phyloP scores from a whole-genome alignment of 1,140 invertebrate species.

The Habropoda laboriosa region DNA sequence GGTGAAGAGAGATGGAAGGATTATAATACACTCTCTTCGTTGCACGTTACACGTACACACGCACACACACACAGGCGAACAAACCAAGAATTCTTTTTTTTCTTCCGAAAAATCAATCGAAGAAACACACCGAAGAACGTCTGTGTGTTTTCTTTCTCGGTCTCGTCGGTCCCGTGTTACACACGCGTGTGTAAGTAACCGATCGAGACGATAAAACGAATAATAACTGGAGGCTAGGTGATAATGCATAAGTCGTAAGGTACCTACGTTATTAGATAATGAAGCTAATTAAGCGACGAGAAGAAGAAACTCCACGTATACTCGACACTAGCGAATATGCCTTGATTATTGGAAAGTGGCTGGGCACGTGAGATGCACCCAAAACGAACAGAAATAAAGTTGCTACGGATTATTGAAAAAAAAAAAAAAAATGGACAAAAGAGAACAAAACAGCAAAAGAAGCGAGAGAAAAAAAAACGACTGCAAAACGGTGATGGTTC shows the following conservation, averaged over 20 bases:
- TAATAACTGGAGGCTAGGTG: conserved; percentile 66
- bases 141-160: not conserved
- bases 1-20: too few species aligned
- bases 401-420: conserved; percentile 67
- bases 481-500: conserved; percentile 51
- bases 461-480: conserved; percentile 48
- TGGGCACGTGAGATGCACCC: conserved; percentile 74
- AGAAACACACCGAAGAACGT: too few species aligned
- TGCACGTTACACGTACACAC: not conserved
- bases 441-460: conserved; percentile 9
- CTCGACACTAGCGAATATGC: conserved; percentile 74
- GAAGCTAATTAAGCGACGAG: conserved; percentile 71
- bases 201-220: too few species aligned
- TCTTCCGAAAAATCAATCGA: not conserved
- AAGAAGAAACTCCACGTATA: conserved; percentile 68
- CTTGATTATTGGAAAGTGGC: conserved; percentile 74
- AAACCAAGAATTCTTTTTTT: not conserved
- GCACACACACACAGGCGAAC: not conserved
- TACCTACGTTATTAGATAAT: conserved; percentile 71
- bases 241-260: conserved; percentile 70
- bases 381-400: conserved; percentile 79
- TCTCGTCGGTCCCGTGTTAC: not conserved
- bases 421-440: conserved; percentile 15
- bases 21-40: not conserved
- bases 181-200: too few species aligned